phyloP scores from a whole-genome alignment of 2,797 vertebrate species.

The Arnoldichthys spilopterus region DNA sequence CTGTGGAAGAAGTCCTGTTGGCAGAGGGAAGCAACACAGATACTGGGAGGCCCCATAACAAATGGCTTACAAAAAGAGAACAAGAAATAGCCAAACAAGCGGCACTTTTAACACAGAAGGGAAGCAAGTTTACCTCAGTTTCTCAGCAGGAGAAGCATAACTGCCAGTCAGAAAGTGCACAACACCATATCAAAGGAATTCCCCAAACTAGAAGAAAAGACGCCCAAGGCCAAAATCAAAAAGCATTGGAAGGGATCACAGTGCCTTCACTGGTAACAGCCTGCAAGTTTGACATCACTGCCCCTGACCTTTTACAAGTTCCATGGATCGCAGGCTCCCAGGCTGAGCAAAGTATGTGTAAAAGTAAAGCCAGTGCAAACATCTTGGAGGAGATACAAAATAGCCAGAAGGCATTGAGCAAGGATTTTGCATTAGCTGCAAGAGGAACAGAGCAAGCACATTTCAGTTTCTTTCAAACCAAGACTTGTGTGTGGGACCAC shows the following conservation, averaged over 20 bases:
- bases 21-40: slow-evolving; percentile 49
- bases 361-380: background rate
- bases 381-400: slow-evolving; percentile 29
- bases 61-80: slow-evolving; percentile 57
- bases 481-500: slow-evolving; percentile 64
- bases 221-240: slow-evolving; percentile 24
- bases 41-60: slow-evolving; percentile 54
- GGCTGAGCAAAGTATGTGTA: background rate
- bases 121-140: slow-evolving; percentile 24
- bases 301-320: slow-evolving; percentile 2
- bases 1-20: background rate
- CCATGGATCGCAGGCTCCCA: background rate
- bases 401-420: background rate
- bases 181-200: slow-evolving; percentile 44
- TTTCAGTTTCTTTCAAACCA: slow-evolving; percentile 32
- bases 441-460: slow-evolving; percentile 32
- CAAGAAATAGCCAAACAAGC: slow-evolving; percentile 31
- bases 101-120: slow-evolving; percentile 29
- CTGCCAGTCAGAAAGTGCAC: slow-evolving; percentile 3
- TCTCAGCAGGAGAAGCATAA: background rate
- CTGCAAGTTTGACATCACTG: slow-evolving; percentile 15
- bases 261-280: slow-evolving; percentile 27
- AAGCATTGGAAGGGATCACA: background rate
- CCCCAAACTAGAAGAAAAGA: slow-evolving; percentile 48
- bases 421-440: background rate